These are phyloP conservation scores for Actenoides lindsayi DNA, from an alignment of 2,113 vertebrate species.

Conservation along the genomic window DNA sequence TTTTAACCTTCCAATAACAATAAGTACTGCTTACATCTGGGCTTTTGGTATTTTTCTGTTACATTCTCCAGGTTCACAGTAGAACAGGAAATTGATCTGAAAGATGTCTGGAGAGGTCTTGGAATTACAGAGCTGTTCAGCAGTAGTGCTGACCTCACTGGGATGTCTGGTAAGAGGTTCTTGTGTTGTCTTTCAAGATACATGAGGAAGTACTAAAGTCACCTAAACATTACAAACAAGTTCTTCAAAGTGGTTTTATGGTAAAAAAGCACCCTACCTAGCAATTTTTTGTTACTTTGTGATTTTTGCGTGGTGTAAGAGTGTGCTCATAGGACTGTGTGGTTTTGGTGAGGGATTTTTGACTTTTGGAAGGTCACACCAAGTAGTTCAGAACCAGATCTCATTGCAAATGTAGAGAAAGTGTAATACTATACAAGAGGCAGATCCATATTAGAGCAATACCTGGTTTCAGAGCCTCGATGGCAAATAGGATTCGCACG, in stretches of 20 bases:
- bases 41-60: background rate
- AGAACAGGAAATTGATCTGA: conserved; percentile 93
- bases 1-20: background rate
- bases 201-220: background rate
- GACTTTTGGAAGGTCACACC: background rate
- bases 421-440: background rate
- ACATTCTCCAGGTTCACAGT: conserved; percentile 87
- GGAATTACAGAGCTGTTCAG: conserved; percentile 91
- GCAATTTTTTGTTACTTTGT: background rate
- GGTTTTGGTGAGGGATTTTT: background rate
- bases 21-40: background rate
- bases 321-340: background rate
- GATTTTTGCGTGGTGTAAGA: background rate
- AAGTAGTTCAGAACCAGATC: background rate
- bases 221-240: background rate
- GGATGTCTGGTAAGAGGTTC: conserved; percentile 85
- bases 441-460: background rate
- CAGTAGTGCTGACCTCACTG: conserved; percentile 90
- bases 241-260: background rate
- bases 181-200: background rate
- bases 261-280: background rate
- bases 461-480: background rate
- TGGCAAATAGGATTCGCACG: background rate
- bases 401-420: background rate
- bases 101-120: conserved; percentile 84